These are phyloP conservation scores for Glareola pratincola DNA, from an alignment of 2,113 vertebrate species.

Conservation along the genomic window DNA sequence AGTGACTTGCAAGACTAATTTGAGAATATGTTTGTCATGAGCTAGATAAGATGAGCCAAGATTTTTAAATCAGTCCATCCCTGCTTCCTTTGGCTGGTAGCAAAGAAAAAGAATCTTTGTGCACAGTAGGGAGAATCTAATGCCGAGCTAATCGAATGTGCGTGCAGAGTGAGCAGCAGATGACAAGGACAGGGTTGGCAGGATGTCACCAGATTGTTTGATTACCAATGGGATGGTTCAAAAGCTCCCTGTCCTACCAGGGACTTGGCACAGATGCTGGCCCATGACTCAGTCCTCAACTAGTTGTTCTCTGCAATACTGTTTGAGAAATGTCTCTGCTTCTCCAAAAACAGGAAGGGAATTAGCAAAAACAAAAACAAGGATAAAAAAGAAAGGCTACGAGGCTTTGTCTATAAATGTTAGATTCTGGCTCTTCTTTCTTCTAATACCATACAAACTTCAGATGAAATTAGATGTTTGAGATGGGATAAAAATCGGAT, in stretches of 20 bases:
- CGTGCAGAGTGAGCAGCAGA: background rate
- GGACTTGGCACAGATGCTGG: background rate
- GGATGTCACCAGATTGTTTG: constrained; percentile 32
- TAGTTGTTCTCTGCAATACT: background rate
- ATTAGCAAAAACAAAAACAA: constrained; percentile 34
- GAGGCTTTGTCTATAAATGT: background rate
- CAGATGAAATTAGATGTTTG: constrained; percentile 14
- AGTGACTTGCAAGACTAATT: constrained; percentile 1
- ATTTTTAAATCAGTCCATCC: background rate
- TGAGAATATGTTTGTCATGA: background rate
- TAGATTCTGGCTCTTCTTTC: background rate
- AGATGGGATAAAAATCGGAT: background rate
- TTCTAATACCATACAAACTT: background rate
- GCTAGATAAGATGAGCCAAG: constrained; percentile 1
- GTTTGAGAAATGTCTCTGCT: constrained; percentile 8
- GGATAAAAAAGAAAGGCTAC: background rate
- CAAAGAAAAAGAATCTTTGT: background rate
- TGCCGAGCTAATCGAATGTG: background rate
- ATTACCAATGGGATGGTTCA: constrained; percentile 24
- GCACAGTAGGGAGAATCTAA: background rate
- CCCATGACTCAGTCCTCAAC: background rate
- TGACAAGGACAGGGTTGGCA: background rate
- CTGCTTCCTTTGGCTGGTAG: background rate
- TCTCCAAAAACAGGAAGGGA: background rate
- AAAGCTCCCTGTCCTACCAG: background rate